A percentile compares a stretch with the other conserved stretches of the same genome.
Evolutionary conservation across 35 echinoderm and acorn worm species (phyloP).

Genomic region (Apostichopus japonicus): DNA sequence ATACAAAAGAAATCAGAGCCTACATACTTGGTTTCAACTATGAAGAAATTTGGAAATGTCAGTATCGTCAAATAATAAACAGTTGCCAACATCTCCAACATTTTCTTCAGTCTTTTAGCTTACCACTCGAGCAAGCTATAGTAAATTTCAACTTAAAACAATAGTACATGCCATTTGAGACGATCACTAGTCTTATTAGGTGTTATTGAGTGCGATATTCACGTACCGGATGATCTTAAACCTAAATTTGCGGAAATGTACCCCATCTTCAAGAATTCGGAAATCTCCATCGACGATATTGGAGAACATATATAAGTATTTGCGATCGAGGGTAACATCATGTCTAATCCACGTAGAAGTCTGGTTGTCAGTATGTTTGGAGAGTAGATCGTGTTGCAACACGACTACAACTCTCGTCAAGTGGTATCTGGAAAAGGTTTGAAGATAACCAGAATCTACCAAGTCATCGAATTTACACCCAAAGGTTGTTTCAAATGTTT

Average conservation of each 20-base stretch:
- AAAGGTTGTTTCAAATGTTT: conserved; percentile 51
- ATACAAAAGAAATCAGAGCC: too few relatives aligned
- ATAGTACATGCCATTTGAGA: neutral
- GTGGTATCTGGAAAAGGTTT: conserved; percentile 50
- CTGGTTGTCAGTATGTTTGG: conserved; percentile 70
- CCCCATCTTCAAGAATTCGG: conserved; percentile 42
- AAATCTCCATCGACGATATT: conserved; percentile 3
- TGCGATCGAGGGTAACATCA: neutral
- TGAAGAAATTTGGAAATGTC: too few relatives aligned
- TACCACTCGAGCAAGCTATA: neutral
- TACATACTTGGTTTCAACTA: too few relatives aligned
- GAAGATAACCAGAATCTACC: conserved; percentile 42
- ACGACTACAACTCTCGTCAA: conserved; percentile 40
- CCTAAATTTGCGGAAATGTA: conserved; percentile 41
- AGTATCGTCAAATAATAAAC: too few relatives aligned
- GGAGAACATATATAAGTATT: conserved; percentile 30
- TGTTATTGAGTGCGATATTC: conserved; percentile 29
- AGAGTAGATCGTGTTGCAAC: conserved; percentile 49
- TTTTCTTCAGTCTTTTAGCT: conserved; percentile 1
- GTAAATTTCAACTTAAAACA: neutral
- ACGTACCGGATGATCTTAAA: conserved; percentile 33
- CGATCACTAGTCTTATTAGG: neutral
- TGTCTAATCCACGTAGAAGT: conserved; percentile 42
- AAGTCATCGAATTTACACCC: conserved; percentile 49
- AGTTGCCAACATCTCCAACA: too few relatives aligned